phyloP scores from a whole-genome alignment of 1,140 invertebrate species.

The Episyrphus balteatus region DNA sequence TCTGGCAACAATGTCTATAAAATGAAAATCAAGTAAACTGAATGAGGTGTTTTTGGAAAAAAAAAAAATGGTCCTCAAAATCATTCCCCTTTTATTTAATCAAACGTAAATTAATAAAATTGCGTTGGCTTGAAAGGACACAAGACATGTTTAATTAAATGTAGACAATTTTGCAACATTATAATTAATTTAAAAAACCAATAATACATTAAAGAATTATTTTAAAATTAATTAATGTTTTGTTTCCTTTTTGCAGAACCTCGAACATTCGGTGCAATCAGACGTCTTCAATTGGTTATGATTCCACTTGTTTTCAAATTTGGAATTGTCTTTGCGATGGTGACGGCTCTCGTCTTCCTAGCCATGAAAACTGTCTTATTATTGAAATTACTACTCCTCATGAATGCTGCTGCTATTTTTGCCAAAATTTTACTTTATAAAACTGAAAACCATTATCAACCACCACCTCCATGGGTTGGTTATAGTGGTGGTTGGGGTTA shows the following conservation, averaged over 20 bases:
- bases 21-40: too few relatives aligned
- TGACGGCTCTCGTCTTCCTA: slow-evolving; percentile 36
- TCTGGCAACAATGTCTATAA: too few relatives aligned
- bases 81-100: too few relatives aligned
- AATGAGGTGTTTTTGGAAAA: too few relatives aligned
- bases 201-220: too few relatives aligned
- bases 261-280: slow-evolving; percentile 35
- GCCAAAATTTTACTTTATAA: slow-evolving; percentile 30
- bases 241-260: slow-evolving; percentile 10
- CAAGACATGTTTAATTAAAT: too few relatives aligned
- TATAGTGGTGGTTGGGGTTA: slow-evolving; percentile 15
- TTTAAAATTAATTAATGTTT: too few relatives aligned
- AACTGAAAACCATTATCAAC: slow-evolving; percentile 15
- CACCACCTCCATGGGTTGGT: slow-evolving; percentile 20
- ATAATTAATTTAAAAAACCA: too few relatives aligned
- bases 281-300: slow-evolving; percentile 36
- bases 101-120: too few relatives aligned
- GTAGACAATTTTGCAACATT: too few relatives aligned
- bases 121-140: too few relatives aligned
- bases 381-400: slow-evolving; percentile 32
- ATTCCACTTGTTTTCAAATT: slow-evolving; percentile 42
- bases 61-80: too few relatives aligned
- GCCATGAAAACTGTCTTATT: slow-evolving; percentile 39
- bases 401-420: slow-evolving; percentile 29
- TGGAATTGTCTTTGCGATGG: slow-evolving; percentile 40